Evolutionary conservation across 1,140 invertebrate genomes (phyloP).

Genomic region (Thaumatotibia leucotreta): DNA sequence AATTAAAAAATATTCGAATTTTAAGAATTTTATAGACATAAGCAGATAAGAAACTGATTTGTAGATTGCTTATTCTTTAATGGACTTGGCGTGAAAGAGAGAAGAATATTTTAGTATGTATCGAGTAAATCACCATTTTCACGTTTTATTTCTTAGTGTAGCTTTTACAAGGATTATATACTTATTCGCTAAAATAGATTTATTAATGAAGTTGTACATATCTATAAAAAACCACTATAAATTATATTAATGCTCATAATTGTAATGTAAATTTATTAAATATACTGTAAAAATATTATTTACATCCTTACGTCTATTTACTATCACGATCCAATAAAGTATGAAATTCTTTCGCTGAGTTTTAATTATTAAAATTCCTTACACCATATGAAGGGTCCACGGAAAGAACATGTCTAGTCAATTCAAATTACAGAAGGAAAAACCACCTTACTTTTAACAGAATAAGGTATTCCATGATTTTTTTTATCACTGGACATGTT

Average conservation of each 20-base stretch:
- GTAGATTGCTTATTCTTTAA: background rate
- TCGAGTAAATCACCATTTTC: background rate
- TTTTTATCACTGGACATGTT: too few species aligned
- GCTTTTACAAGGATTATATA: conserved; percentile 11
- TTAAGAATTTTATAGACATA: background rate
- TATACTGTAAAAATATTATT: conserved; percentile 63
- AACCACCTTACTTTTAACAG: too few species aligned
- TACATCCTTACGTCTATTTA: conserved; percentile 68
- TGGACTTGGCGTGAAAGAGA: background rate
- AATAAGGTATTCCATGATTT: too few species aligned
- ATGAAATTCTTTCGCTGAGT: conserved; percentile 30
- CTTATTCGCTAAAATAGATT: conserved; percentile 9
- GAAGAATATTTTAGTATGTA: background rate
- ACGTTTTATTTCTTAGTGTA: background rate
- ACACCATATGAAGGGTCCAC: too few species aligned
- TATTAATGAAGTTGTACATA: conserved; percentile 53
- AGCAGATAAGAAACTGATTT: background rate
- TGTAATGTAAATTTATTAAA: conserved; percentile 51
- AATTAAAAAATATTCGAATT: background rate
- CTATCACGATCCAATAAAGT: conserved; percentile 68
- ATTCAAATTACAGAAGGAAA: background rate
- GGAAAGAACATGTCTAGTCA: background rate
- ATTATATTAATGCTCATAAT: conserved; percentile 59
- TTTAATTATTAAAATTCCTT: conserved; percentile 27
- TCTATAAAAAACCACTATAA: conserved; percentile 47